phyloP scores from a whole-genome alignment of 2,888 invertebrate species.

The Trissolcus japonicus region DNA sequence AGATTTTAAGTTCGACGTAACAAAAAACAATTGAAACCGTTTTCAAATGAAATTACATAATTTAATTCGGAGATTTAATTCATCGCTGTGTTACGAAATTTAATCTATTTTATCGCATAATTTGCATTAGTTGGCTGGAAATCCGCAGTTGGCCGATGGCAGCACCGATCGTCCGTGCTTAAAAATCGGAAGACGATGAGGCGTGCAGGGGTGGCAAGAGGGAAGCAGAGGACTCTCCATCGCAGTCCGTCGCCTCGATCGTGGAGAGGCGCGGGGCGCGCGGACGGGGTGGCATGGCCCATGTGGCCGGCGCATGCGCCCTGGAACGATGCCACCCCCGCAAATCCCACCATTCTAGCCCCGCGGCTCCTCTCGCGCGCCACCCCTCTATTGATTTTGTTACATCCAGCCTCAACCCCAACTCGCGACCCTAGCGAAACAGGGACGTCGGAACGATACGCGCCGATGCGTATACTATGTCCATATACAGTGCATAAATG shows the following conservation, averaged over 20 bases:
- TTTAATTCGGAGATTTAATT: too few relatives aligned
- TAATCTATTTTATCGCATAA: not conserved
- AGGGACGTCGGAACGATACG: constrained; percentile 66
- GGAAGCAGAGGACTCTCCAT: constrained; percentile 71
- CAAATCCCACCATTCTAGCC: constrained; percentile 60
- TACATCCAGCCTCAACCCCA: constrained; percentile 74
- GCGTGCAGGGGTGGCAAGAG: constrained; percentile 43
- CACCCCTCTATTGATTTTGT: constrained; percentile 77
- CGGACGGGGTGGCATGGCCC: constrained; percentile 74
- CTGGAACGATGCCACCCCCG: constrained; percentile 59
- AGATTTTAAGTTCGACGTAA: too few relatives aligned
- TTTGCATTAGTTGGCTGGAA: constrained; percentile 15
- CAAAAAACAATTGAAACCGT: too few relatives aligned
- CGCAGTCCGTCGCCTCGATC: constrained; percentile 77
- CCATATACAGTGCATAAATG: constrained; percentile 57
- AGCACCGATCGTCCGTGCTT: constrained; percentile 57
- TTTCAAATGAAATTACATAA: too few relatives aligned
- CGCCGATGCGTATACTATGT: constrained; percentile 65
- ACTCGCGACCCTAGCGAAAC: constrained; percentile 64
- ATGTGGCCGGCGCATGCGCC: constrained; percentile 65
- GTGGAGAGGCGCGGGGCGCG: constrained; percentile 68
- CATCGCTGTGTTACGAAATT: too few relatives aligned
- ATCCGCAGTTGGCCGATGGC: constrained; percentile 51
- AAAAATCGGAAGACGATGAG: constrained; percentile 51
- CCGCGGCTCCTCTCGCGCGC: constrained; percentile 72